Conservation (phyloP, 2,888 invertebrate genomes). For the Desoria tigrina region DNA sequence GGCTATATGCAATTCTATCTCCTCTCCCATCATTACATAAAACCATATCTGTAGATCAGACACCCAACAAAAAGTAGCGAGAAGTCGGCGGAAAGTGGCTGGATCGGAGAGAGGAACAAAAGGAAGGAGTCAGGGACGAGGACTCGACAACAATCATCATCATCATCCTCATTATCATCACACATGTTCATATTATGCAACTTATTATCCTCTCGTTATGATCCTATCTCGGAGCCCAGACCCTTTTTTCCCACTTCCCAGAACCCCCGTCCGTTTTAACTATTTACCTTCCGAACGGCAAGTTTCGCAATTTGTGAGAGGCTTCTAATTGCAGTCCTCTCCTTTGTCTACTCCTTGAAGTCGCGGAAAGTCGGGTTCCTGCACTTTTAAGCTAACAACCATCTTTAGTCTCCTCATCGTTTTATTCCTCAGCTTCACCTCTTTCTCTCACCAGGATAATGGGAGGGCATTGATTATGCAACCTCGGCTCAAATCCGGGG, state of each 20-base stretch:
- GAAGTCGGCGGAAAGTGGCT: no score
- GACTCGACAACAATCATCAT: slow-evolving; percentile 37
- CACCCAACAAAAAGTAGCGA: slow-evolving; percentile 5
- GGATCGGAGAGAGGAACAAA: slow-evolving; percentile 17
- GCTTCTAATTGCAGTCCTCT: slow-evolving; percentile 1
- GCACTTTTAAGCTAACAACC: not conserved
- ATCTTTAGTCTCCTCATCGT: not conserved
- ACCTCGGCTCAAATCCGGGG: no score
- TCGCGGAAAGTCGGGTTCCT: no score
- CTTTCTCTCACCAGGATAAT: no score
- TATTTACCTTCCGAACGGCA: not conserved
- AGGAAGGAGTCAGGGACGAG: slow-evolving; percentile 19
- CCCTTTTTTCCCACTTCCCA: not conserved
- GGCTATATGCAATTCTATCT: slow-evolving; percentile 54
- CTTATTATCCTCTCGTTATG: slow-evolving; percentile 30
- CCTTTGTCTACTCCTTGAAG: not conserved
- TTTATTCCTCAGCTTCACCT: not conserved
- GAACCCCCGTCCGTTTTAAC: not conserved
- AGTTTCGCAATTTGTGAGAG: no score
- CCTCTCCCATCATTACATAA: slow-evolving; percentile 45
- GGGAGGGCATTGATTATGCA: no score
- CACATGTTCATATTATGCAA: slow-evolving; percentile 47
- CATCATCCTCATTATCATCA: slow-evolving; percentile 35
- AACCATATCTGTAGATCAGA: slow-evolving; percentile 25
- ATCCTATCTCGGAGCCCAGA: not conserved